Percentiles rank a stretch among this genome's conserved stretches.
Evolutionary conservation across 2,888 invertebrate genomes (phyloP).

Genomic region (Rambutsinella grinnellia): DNA sequence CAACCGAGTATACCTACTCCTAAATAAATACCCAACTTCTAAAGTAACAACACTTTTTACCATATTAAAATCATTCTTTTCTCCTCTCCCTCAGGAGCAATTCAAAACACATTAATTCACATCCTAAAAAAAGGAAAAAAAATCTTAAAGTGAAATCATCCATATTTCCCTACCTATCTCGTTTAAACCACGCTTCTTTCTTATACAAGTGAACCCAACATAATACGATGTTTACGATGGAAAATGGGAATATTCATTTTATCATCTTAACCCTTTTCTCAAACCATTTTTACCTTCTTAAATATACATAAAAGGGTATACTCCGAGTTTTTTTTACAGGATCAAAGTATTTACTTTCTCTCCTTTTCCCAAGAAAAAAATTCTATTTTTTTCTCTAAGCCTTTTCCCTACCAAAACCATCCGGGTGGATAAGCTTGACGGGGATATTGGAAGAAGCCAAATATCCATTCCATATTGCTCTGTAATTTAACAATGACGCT

Average conservation of each 20-base stretch:
- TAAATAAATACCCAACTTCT: constrained; percentile 37
- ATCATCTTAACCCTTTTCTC: neutral
- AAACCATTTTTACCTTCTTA: neutral
- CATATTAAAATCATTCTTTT: constrained; percentile 52
- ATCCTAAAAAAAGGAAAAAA: constrained; percentile 35
- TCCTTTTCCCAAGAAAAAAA: neutral
- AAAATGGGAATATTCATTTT: neutral
- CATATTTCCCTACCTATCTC: neutral
- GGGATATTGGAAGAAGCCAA: constrained; percentile 40
- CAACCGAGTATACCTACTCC: neutral
- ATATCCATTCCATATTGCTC: constrained; percentile 15
- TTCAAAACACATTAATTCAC: constrained; percentile 56
- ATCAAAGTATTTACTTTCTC: neutral
- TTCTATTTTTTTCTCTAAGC: neutral
- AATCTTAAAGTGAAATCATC: neutral
- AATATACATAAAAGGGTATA: neutral
- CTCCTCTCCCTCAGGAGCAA: constrained; percentile 46
- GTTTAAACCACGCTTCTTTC: neutral
- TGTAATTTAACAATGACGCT: constrained; percentile 36
- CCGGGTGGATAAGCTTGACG: neutral
- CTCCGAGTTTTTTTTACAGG: neutral
- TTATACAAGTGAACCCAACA: neutral
- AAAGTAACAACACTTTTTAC: constrained; percentile 48
- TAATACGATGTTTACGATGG: neutral
- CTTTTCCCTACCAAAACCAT: neutral